A percentile compares a stretch with the other conserved stretches of the same genome.
These are phyloP conservation scores for Aphodius granarius DNA, from an alignment of 2,888 invertebrate genomes.

Conservation along the genomic window DNA sequence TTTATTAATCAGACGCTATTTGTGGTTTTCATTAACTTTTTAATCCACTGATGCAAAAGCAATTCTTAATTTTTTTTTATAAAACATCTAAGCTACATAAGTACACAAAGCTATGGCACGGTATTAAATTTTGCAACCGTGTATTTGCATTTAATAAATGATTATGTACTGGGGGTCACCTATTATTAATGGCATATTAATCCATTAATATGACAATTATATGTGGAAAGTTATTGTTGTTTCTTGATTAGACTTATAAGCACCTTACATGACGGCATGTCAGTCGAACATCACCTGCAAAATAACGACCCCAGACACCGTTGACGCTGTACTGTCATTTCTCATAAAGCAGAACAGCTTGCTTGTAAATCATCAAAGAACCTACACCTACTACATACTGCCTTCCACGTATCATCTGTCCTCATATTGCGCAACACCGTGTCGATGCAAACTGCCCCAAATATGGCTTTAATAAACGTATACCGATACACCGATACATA, in stretches of 20 bases:
- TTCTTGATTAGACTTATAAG: not conserved
- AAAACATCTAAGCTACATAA: too few relatives aligned
- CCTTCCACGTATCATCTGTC: not conserved
- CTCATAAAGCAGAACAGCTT: constrained; percentile 4
- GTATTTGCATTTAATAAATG: too few relatives aligned
- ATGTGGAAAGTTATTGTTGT: not conserved
- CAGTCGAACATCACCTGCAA: not conserved
- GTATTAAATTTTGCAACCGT: too few relatives aligned
- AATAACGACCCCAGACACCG: not conserved
- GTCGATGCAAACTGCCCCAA: not conserved
- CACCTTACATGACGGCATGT: not conserved
- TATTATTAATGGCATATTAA: not conserved
- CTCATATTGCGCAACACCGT: not conserved
- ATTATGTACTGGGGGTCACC: too few relatives aligned
- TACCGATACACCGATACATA: not conserved
- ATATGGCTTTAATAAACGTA: not conserved
- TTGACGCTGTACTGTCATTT: not conserved
- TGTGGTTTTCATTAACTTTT: too few relatives aligned
- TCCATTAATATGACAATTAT: not conserved
- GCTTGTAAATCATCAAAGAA: constrained; percentile 12
- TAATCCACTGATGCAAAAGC: too few relatives aligned
- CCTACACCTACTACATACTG: not conserved
- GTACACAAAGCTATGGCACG: too few relatives aligned
- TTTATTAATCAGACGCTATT: too few relatives aligned
- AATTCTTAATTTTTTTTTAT: too few relatives aligned